Base-by-base conservation (phyloP, 2,113 vertebrate species). In the Tautogolabrus adspersus region DNA sequence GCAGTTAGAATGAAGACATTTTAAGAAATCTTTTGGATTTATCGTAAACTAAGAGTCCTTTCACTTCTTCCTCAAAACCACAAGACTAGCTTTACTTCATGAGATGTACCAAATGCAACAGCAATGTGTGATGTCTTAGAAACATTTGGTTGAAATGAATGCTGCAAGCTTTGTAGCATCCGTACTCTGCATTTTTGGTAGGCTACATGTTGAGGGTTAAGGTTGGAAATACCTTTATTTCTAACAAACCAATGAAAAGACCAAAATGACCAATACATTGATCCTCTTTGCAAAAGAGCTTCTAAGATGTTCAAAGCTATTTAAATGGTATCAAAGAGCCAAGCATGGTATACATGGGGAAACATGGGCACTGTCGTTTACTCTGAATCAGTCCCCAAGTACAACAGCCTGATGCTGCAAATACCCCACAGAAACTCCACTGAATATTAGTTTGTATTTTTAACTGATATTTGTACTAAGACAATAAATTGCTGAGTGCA, bases 21-120 rank as follows among this genome's bases (percentile, higher is more conserved):
- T 51, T 6, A 51, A 75, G 55, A 47, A 64, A 63, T 19, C 55
- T 30, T 66, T 77, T 62, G n/a, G 67, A 70, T 79, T 75, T 59
- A 75, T 84, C 47, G 68, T 75, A 60, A 80, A 79, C 60, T 44
- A 16, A 52, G 66, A 62, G 71, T 37, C 54, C 40, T 82, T 78
- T 82, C 63, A 55, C 54, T 66, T 61, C 54, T 64, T 63, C 77
- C 82, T 66, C 38, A 72, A 52, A 75, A 46, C 26, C 42, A 38
- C 5, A 54, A 55, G 49, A 65, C 47, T 57, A n/a, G n/a, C 69
- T 18, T 18, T 38, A 22, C 61, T 81, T 15, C 10, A 64, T 78
- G 64, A 85, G 62, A 83, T 49, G 37, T 55, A 34, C 56, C 52
- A 88, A 78, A 57, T 56, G 54, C 63, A 67, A 18, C 9, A 54